phyloP scores from a whole-genome alignment of 2,888 invertebrate genomes.

The Rapana venosa region DNA sequence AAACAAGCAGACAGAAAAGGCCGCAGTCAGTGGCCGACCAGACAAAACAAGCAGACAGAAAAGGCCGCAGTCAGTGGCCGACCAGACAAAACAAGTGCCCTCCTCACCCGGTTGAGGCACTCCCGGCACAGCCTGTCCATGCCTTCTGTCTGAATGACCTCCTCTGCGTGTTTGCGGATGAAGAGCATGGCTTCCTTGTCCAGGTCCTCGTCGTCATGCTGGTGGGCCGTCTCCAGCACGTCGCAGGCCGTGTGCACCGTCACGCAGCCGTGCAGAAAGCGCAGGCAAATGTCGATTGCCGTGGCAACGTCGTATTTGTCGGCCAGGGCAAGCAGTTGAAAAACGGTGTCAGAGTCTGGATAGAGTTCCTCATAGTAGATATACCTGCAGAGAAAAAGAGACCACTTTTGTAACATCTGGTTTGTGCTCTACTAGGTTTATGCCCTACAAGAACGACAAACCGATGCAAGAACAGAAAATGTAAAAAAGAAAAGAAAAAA shows the following conservation, averaged over 20 bases:
- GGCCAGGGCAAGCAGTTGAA: slow-evolving; percentile 24
- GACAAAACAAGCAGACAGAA: not conserved
- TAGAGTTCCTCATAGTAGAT: slow-evolving; percentile 41
- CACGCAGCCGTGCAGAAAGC: slow-evolving; percentile 25
- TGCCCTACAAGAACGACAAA: too few relatives aligned
- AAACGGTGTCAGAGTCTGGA: slow-evolving; percentile 31
- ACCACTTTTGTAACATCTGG: not conserved
- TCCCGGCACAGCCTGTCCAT: slow-evolving; percentile 46
- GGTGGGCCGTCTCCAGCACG: slow-evolving; percentile 38
- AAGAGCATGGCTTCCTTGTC: slow-evolving; percentile 45
- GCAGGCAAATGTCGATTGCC: slow-evolving; percentile 30
- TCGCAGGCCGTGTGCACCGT: slow-evolving; percentile 28
- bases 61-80: not conserved
- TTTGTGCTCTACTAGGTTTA: too few relatives aligned
- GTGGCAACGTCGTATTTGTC: slow-evolving; percentile 30
- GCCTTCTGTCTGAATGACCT: slow-evolving; percentile 47
- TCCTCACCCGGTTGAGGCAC: slow-evolving; percentile 46
- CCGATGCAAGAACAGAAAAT: too few relatives aligned
- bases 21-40: too few relatives aligned
- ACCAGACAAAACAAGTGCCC: too few relatives aligned
- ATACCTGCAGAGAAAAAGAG: slow-evolving; percentile 4
- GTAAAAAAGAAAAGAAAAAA: too few relatives aligned
- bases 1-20: not conserved
- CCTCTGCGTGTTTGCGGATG: slow-evolving; percentile 47
- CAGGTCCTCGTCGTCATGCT: slow-evolving; percentile 29